phyloP scores from a whole-genome alignment of 2,888 invertebrate species.

The Barypeithes pellucidus region DNA sequence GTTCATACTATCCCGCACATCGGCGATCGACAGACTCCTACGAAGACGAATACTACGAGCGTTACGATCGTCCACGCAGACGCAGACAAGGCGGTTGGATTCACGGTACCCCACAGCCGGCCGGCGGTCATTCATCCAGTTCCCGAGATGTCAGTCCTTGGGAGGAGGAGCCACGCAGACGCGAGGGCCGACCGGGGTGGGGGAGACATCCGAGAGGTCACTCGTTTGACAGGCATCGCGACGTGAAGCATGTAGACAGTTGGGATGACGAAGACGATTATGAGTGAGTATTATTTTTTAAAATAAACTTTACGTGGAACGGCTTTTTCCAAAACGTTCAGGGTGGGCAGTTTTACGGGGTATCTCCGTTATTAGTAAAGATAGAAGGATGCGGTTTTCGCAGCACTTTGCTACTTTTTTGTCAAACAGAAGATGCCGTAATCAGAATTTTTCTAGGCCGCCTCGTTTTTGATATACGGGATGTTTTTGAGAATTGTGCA shows the following conservation, averaged over 20 bases:
- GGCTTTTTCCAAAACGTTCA: no score
- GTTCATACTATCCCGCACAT: constrained; percentile 64
- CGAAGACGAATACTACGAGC: constrained; percentile 69
- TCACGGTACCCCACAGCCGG: constrained; percentile 53
- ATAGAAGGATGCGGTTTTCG: no score
- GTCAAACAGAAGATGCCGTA: no score
- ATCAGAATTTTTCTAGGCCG: no score
- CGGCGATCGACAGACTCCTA: constrained; percentile 70
- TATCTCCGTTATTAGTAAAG: no score
- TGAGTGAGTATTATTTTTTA: constrained; percentile 74
- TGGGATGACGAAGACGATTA: constrained; percentile 82
- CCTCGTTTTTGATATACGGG: no score
- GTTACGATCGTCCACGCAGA: constrained; percentile 67
- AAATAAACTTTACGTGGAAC: no score
- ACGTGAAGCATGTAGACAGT: constrained; percentile 72
- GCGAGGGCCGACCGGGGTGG: constrained; percentile 61
- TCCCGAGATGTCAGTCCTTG: constrained; percentile 86
- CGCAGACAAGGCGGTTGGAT: constrained; percentile 63
- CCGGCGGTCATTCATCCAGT: constrained; percentile 76
- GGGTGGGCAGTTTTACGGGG: no score
- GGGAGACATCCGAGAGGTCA: constrained; percentile 67
- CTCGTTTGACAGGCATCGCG: constrained; percentile 69
- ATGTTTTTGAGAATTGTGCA: no score
- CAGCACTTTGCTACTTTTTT: no score
- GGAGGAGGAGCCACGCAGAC: constrained; percentile 78